These are phyloP conservation scores for Columba livia DNA, from an alignment of 2,113 vertebrate species.

Conservation along the genomic window DNA sequence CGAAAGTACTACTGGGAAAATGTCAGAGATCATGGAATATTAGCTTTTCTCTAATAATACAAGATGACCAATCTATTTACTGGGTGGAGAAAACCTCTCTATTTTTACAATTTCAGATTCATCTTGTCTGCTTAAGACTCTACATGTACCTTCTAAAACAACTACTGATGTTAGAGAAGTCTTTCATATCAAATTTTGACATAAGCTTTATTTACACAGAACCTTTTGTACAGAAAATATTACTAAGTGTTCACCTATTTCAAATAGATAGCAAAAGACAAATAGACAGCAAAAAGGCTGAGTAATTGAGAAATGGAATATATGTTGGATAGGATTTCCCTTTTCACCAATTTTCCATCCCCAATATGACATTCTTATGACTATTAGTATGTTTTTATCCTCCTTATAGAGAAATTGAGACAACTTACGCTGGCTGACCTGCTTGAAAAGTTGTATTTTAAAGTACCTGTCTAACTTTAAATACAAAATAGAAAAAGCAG, in stretches of 20 bases:
- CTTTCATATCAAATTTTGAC: neutral
- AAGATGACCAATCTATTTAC: neutral
- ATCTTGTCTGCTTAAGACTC: neutral
- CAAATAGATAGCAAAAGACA: too few species aligned
- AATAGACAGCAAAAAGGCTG: neutral
- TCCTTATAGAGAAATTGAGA: neutral
- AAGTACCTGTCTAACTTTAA: neutral
- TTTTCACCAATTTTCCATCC: neutral
- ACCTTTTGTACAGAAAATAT: neutral
- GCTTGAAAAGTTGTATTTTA: neutral
- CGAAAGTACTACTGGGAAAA: neutral
- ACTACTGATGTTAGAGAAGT: neutral
- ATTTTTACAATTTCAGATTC: neutral
- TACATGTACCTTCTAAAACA: neutral
- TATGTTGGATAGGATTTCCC: neutral
- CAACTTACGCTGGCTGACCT: neutral
- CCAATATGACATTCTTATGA: neutral
- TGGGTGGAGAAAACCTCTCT: rapidly evolving
- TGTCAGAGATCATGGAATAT: neutral
- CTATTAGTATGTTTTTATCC: neutral
- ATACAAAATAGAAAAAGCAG: neutral
- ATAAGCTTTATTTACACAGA: neutral
- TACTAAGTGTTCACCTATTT: neutral
- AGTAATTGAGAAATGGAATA: neutral
- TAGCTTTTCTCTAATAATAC: neutral